Evolutionary conservation across 2,113 vertebrate genomes (phyloP), one percentile per base, ranked within the genome.

Genomic region (Barbus barbus): DNA sequence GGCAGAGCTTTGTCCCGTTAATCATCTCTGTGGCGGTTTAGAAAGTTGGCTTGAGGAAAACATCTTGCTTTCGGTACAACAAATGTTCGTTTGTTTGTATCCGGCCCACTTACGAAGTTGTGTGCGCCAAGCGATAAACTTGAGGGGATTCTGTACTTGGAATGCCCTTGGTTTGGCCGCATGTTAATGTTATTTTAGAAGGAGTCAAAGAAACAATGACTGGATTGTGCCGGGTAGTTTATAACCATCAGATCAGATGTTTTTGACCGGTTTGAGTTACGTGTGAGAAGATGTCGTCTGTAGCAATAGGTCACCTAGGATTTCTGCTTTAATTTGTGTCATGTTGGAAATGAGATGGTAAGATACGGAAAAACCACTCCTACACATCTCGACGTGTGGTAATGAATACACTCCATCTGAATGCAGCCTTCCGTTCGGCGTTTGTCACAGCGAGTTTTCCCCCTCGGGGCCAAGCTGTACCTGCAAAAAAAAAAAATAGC

Each of bases 391-490:
- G 51, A 80, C 83, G 83, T 77, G 48, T 85, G 82, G 87, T 89
- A 90, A 88, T 84, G 83, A 90, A 84, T 86, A 86, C 75, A 63
- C 86, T 90, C 22, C 28, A 53, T 36, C 76, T 76, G 78, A 92
- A 90, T 88, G 58, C 65, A 81, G 38, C 86, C 88, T 91, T 88
- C 87, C 85, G 82, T 91, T 93, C 90, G 78, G 24, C 86, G 80
- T 90, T 90, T 89, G 89, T 90, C 88, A 82, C 86, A 78, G 89
- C 84, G 86, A 87, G 86, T 44, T 74, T 81, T 89, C 90, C 87
- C 90, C 75, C 73, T 76, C n/a, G 41, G 87, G 92, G 86, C 89
- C 76, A 28, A 85, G 82, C 78, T 83, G 83, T 69, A 76, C 88
- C 87, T 90, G 91, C 88, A 85, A 24, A 60, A 74, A 53, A 38